phyloP scores from a whole-genome alignment of 2,113 vertebrate species.

The Nesogale talazaci region DNA sequence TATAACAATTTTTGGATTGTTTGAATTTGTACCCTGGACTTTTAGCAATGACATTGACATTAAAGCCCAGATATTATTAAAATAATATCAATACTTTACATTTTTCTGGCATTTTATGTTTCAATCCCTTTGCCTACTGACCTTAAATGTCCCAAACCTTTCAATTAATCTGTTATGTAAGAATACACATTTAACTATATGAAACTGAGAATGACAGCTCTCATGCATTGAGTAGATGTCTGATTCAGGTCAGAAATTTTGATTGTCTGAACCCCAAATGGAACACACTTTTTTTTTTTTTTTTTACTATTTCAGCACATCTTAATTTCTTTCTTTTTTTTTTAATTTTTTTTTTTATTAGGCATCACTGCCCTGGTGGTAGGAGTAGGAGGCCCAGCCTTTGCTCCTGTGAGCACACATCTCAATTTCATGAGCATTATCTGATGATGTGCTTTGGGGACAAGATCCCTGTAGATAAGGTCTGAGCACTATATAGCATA shows the following conservation, averaged over 20 bases:
- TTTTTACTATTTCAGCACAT: not conserved
- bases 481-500: not conserved
- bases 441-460: not conserved
- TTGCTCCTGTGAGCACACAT: too few relatives aligned
- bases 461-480: too few relatives aligned
- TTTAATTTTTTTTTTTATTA: too few relatives aligned
- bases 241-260: not conserved
- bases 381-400: too few relatives aligned
- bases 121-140: not conserved
- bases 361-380: too few relatives aligned
- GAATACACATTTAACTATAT: not conserved
- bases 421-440: not conserved
- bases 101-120: not conserved
- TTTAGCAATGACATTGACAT: not conserved
- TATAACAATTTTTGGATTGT: not conserved
- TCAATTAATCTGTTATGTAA: not conserved
- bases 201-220: not conserved
- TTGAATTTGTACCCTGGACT: not conserved
- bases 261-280: not conserved
- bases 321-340: too few relatives aligned
- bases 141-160: slow-evolving; percentile 24
- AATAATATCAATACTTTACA: not conserved
- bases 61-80: not conserved
- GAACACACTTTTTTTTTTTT: not conserved
- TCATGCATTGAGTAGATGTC: not conserved